Evolutionary conservation across 2,113 vertebrate genomes (phyloP), one percentile per base, ranked within the genome.

Genomic region (Chitala chitala): DNA sequence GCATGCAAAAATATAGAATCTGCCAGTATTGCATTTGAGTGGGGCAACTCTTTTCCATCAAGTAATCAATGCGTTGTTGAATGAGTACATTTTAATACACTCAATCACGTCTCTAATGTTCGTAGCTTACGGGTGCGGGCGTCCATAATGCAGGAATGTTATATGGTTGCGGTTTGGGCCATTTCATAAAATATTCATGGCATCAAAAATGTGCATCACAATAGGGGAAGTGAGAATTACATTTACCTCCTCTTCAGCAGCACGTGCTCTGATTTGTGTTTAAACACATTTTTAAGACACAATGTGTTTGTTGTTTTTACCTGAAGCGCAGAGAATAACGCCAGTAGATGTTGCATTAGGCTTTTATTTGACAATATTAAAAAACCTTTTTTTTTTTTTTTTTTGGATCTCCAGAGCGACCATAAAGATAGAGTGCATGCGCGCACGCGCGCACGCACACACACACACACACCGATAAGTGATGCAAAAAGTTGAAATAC

Each of bases 1-100:
- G 40, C 81, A 82, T 86, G 85, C 81, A 82, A 83, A 89, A 89
- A 87, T 88, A 89, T 79, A 81, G 78, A 79, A 85, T 79, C 85
- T 82, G 86, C 71, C 82, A 77, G 82, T 90, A 81, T 89, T 91
- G 77, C 90, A 85, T 85, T 89, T 89, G 85, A 89, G 89, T 85
- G 84, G 75, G 85, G 80, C 89, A 90, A 86, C 89, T 84, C 86
- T 89, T 87, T 85, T 88, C 88, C 92, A 91, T 92, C 90, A 87
- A 93, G 92, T 97, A 95, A 97, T 96, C 94, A 97, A 95, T 96
- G 93, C 90, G 87, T 88, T 94, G 91, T 94, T 92, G 92, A 95
- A 95, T 92, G 92, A 93, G 92, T 94, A 96, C 93, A 96, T 98
- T 96, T 97, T 94, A 95, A 96, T 94, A 92, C 92, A 93, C 91